Percentiles rank a stretch among this genome's conserved stretches.
Conservation (phyloP, 2,888 invertebrate species). For the Therioaphis trifolii region DNA sequence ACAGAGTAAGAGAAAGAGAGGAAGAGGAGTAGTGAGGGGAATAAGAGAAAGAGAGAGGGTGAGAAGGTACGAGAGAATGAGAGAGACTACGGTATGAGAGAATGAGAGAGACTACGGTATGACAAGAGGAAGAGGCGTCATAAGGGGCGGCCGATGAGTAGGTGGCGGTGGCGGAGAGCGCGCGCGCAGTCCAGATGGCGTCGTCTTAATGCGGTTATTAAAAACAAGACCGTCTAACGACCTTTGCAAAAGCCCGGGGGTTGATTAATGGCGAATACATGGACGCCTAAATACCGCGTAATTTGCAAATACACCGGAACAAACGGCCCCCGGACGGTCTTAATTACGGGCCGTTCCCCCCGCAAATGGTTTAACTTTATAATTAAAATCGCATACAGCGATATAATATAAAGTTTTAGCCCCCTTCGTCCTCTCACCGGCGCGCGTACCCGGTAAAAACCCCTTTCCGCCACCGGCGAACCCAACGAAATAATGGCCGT, state of each 20-base stretch:
- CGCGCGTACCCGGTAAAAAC: neutral
- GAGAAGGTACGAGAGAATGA: neutral
- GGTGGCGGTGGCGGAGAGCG: neutral
- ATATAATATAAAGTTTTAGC: conserved; percentile 57
- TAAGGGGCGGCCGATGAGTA: neutral
- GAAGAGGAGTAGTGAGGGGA: neutral
- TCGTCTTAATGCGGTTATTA: conserved; percentile 63
- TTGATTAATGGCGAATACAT: conserved; percentile 69
- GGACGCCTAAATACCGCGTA: conserved; percentile 66
- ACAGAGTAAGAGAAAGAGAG: neutral
- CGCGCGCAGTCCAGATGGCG: conserved; percentile 62
- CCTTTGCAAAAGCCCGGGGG: conserved; percentile 64
- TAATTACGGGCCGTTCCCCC: conserved; percentile 61
- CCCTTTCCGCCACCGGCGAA: conserved; percentile 6
- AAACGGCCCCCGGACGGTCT: conserved; percentile 62
- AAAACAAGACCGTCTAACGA: conserved; percentile 63
- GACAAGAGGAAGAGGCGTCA: neutral
- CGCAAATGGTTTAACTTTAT: conserved; percentile 62
- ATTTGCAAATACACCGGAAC: conserved; percentile 66
- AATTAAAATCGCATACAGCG: conserved; percentile 62
- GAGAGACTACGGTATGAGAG: neutral
- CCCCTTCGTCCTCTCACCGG: conserved; percentile 13
- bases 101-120: neutral
- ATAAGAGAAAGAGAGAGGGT: too few species aligned
- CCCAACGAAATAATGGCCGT: conserved; percentile 44